phyloP scores from a whole-genome alignment of 2,888 invertebrate genomes.

The Lasioglossum lativentre region DNA sequence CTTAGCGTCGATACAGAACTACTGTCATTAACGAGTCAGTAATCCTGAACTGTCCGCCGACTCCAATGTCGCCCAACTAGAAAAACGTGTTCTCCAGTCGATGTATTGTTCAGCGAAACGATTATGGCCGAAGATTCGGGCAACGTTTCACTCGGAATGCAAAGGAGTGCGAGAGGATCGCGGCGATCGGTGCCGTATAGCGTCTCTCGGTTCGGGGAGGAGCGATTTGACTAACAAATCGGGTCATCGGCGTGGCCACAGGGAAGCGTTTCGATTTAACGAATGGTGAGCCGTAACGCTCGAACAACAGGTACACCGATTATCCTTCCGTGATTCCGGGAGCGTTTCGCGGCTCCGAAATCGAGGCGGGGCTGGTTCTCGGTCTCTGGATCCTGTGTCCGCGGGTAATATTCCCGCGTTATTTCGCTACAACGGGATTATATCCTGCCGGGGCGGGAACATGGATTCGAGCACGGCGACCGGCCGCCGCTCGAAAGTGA shows the following conservation, averaged over 20 bases:
- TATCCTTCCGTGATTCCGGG: constrained; percentile 55
- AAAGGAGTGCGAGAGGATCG: background rate
- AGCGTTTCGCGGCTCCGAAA: constrained; percentile 42
- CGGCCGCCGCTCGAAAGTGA: constrained; percentile 14
- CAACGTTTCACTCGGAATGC: background rate
- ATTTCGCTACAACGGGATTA: constrained; percentile 43
- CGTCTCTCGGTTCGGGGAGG: constrained; percentile 12
- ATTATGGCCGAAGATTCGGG: background rate
- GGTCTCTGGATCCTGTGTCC: constrained; percentile 30
- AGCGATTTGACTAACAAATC: constrained; percentile 60
- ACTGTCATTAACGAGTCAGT: background rate
- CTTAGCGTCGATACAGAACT: no score
- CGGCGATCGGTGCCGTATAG: background rate
- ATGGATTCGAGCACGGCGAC: constrained; percentile 17
- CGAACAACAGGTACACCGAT: constrained; percentile 59
- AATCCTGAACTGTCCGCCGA: background rate
- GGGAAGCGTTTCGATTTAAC: constrained; percentile 53
- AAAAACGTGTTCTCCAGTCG: background rate
- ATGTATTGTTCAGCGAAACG: background rate
- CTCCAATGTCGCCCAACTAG: background rate
- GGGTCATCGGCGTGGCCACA: constrained; percentile 34
- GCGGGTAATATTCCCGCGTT: constrained; percentile 45
- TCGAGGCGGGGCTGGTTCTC: constrained; percentile 47
- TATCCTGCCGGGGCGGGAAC: constrained; percentile 13
- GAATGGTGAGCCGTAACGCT: constrained; percentile 47